Base-by-base conservation (phyloP, 2,888 invertebrate species). In the Chironomus riparius region DNA sequence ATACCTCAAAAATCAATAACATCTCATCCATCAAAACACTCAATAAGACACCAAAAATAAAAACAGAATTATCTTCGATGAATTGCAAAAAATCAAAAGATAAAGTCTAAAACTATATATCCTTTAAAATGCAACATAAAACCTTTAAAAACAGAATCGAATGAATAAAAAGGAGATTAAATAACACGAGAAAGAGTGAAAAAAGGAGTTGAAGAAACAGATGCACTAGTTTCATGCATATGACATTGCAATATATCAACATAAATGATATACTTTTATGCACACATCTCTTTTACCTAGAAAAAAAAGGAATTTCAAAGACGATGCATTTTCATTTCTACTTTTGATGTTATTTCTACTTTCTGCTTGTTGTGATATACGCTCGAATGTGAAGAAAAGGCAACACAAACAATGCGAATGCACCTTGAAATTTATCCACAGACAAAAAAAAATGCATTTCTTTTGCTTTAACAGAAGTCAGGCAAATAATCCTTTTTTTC, bases 121-220 rank as follows among this genome's bases (percentile, higher is more conserved):
- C 38, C 10, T 10, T 38, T 7, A 38, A 38, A 38, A 38, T 38
- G 38, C 38, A 38, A 15, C 56, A 1, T 7, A 56, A 18, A 56
- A 15, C 18, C 56, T n/a, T 12, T 22, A 50, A 50, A 15, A 70
- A 21, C 2, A 47, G 38, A 22, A 47, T 18, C 21, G 18, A 70
- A 70, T 48, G 70, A 22, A 24, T 21, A 18, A 50, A 50, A 50
- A 24, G 70, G 22, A 24, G 18, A 22, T 21, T 65, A 65, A 65
- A 65, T 65, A 13, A 21, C 65, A 21, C 12, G 15, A 2, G 12
- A 24, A 5, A 56, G 10, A 61, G 38, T 2, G 38, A 18, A 61
- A 4, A 71, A 72, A 72, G 72, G 72, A 72, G 62, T 72, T 50
- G 62, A 62, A 56, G 56, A 68, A 72, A 62, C 62, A 61, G 72